These are phyloP conservation scores for Belgica antarctica DNA, from an alignment of 2,888 invertebrate genomes.

Conservation along the genomic window DNA sequence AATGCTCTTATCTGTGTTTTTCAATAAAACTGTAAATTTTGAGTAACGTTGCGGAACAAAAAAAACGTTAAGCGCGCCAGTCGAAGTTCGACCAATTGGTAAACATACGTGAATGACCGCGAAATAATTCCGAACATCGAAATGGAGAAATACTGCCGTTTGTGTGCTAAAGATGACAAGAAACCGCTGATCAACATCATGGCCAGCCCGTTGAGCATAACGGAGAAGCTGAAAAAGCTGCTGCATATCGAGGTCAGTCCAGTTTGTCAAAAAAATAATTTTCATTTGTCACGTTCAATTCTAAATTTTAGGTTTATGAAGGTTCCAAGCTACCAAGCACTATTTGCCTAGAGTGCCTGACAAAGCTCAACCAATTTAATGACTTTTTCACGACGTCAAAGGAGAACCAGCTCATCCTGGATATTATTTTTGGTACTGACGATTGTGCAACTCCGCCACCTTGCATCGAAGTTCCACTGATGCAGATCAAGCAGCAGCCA, in stretches of 20 bases:
- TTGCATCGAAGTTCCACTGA: neutral
- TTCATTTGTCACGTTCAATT: neutral
- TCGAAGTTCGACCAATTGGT: neutral
- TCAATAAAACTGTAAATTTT: neutral
- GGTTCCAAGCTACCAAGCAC: neutral
- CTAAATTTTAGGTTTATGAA: slow-evolving; percentile 14
- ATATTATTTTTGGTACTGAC: neutral
- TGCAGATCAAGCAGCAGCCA: too few species aligned
- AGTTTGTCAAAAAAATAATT: too few species aligned
- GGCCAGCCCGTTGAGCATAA: slow-evolving; percentile 8
- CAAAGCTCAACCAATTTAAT: slow-evolving; percentile 31
- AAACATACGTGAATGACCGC: too few species aligned
- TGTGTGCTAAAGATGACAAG: slow-evolving; percentile 11
- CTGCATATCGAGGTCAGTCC: neutral
- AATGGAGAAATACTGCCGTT: slow-evolving; percentile 19
- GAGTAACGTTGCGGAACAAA: too few species aligned
- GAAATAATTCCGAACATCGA: neutral
- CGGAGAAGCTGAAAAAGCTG: slow-evolving; percentile 29
- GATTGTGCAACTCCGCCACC: neutral
- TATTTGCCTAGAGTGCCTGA: slow-evolving; percentile 34
- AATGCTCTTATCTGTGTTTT: too few species aligned
- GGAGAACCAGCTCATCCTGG: slow-evolving; percentile 28
- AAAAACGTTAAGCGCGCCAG: too few species aligned
- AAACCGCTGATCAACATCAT: neutral
- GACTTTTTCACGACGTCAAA: slow-evolving; percentile 8